phyloP scores from a whole-genome alignment of 2,797 vertebrate species.

The Natrix natrix region DNA sequence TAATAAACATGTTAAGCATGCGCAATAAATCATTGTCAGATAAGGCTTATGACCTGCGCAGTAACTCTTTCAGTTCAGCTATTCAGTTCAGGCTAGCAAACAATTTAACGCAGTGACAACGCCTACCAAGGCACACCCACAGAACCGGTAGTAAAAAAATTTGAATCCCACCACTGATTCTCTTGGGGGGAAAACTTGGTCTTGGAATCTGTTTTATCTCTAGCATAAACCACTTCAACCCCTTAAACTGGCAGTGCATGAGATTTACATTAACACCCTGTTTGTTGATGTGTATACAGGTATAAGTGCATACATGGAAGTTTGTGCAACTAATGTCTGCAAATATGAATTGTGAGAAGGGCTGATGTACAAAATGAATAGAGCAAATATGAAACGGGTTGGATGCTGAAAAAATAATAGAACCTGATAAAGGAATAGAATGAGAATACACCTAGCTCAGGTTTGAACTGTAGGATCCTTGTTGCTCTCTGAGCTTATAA shows the following conservation, averaged over 20 bases:
- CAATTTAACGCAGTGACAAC: too few relatives aligned
- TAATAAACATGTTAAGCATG: too few relatives aligned
- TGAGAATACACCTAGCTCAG: neutral
- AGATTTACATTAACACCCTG: neutral
- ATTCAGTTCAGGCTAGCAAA: too few relatives aligned
- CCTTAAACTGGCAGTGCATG: neutral
- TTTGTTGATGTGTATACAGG: neutral
- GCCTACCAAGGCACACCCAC: too few relatives aligned
- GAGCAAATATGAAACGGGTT: neutral
- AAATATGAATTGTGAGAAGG: neutral
- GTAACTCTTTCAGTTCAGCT: too few relatives aligned
- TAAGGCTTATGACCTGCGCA: too few relatives aligned
- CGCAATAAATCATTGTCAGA: too few relatives aligned
- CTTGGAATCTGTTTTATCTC: neutral
- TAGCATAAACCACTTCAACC: neutral
- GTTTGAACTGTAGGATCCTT: neutral
- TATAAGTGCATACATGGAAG: neutral
- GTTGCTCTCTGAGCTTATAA: neutral
- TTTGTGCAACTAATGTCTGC: neutral
- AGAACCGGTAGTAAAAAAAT: too few relatives aligned
- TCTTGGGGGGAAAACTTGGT: neutral
- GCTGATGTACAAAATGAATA: neutral
- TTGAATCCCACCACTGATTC: too few relatives aligned
- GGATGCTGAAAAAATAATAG: neutral
- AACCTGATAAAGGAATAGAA: neutral